Evolutionary conservation across 2,888 invertebrate species (phyloP), one percentile per base, ranked within the genome.

Genomic region (Podabrus alpinus): DNA sequence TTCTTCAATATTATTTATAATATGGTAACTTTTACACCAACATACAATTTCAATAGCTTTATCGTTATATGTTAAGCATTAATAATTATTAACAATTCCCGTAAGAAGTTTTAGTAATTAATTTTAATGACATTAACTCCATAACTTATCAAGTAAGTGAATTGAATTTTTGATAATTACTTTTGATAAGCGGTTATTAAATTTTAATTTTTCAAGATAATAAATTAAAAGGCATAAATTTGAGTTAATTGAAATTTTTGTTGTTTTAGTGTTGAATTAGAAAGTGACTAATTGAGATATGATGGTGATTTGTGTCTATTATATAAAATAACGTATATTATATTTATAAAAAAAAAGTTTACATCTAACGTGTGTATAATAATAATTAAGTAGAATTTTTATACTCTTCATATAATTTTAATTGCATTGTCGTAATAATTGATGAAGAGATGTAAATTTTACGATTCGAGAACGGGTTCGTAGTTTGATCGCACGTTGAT

Each of bases 1-100:
- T 72, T 72, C 68, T 67, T 72, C 29, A 19, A 64, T 19, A 21
- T 64, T 19, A 64, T 64, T 64, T 64, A 64, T 64, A 45, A 45
- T 45, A 45, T n/a, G 45, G 45, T 45, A 45, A 45, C 45, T 45
- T 45, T 45, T 45, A 45, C 45, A n/a, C 45, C 45, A n/a, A 45
- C 45, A n/a, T 45, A 45, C 45, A n/a, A 45, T 45, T 45, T 45
- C n/a, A 45, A 45, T 45, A n/a, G 7, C 45, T 45, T 29, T 29
- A 29, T 29, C 29, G 29, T 29, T 29, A n/a, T 29, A 29, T 29
- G 29, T n/a, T 29, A 25, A 25, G 11, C 11, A 45, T 45, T 45
- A 45, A n/a, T 45, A 45, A 45, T n/a, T 13, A 45, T 45, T 45
- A 45, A n/a, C 7, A n/a, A 45, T 45, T 11, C 9, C 25, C 10